Base-by-base conservation (phyloP, 2,797 vertebrate species). In the Melanotaenia boesemani region DNA sequence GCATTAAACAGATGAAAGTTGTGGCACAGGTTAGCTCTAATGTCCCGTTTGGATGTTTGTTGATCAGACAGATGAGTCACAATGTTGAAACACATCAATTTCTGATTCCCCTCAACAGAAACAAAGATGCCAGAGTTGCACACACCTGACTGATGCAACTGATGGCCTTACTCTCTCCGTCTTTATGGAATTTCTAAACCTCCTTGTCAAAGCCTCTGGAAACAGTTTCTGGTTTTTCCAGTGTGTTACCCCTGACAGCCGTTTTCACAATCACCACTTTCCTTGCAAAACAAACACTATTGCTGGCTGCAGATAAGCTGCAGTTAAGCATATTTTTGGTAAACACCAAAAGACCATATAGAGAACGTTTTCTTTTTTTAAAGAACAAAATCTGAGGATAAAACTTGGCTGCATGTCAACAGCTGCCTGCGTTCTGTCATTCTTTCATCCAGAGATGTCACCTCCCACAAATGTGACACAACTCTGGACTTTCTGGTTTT, bases 221-320 rank as follows among this genome's bases (percentile, higher is more conserved):
- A 81, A 68, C 63, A n/a, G 0, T 36, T 83, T 83, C 85, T 74
- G 66, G 79, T 90, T 88, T 50, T 77, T 85, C 88, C 79, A 80
- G 82, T 77, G 20, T 56, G 18, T 54, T 16, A 0, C 0, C 52
- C 5, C 34, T n/a, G 15, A 7, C 44, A 50, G 0, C 18, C 9
- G 1, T 41, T 58, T 63, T 65, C 62, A 58, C 24, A 63, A 48
- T 56, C 7, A 1, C 13, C 0, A 0, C 48, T 44, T 32, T 70
- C 59, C 44, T 56, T 26, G 74, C 7, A 71, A 81, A 86, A 77
- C 61, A 80, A 79, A 67, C 69, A 34, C 2, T 54, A 16, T 18
- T 41, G 8, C 63, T 54, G 57, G 69, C 66, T 64, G 41, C 34
- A 63, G 66, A 32, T n/a, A n/a, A n/a, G n/a, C n/a, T 70, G 70